Conservation (phyloP, 2,888 invertebrate genomes). For the Oscheius sp. region DNA sequence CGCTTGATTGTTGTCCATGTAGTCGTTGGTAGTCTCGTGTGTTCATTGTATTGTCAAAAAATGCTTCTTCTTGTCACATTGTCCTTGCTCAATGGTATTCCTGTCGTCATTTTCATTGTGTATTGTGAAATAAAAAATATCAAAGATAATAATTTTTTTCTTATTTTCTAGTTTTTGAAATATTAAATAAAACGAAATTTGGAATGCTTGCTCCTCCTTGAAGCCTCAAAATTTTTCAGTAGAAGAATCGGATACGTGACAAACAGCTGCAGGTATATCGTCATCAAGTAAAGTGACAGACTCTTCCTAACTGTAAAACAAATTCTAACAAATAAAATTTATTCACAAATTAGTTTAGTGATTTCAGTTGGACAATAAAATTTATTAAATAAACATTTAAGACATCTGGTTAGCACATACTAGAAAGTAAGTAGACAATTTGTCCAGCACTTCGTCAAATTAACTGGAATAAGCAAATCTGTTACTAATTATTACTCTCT, state of each 20-base stretch:
- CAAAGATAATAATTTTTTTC: too few relatives aligned
- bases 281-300: too few relatives aligned
- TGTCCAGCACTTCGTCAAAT: too few relatives aligned
- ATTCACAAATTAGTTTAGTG: too few relatives aligned
- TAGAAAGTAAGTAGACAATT: too few relatives aligned
- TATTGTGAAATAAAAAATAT: neutral
- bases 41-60: neutral
- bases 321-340: too few relatives aligned
- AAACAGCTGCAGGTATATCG: neutral
- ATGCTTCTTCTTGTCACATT: neutral
- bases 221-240: neutral
- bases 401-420: too few relatives aligned
- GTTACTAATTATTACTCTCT: too few relatives aligned
- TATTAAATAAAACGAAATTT: neutral
- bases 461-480: too few relatives aligned
- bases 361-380: too few relatives aligned
- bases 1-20: conserved; percentile 51
- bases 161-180: neutral
- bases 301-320: neutral
- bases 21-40: conserved; percentile 41
- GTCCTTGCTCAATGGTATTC: neutral
- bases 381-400: too few relatives aligned
- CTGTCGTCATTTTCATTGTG: neutral
- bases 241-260: neutral
- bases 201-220: neutral